These are phyloP conservation scores for Burhinus oedicnemus DNA, from an alignment of 2,113 vertebrate species.

Conservation along the genomic window DNA sequence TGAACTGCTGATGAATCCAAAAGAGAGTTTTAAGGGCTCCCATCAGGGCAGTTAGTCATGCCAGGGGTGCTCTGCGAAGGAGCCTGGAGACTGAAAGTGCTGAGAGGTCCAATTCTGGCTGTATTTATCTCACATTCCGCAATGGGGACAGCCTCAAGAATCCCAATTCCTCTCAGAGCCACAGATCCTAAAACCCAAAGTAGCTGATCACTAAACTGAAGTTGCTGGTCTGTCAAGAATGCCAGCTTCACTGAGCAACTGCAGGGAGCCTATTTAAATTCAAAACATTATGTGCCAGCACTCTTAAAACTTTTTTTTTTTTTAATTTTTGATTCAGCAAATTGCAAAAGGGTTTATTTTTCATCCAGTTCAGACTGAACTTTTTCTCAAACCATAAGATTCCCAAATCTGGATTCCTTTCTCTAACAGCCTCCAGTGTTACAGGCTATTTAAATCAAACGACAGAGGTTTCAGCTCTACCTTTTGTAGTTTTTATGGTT, in stretches of 20 bases:
- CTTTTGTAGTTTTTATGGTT: not conserved
- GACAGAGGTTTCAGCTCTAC: not conserved
- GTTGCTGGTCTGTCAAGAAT: slow-evolving; percentile 48
- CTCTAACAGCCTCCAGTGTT: not conserved
- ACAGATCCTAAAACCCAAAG: not conserved
- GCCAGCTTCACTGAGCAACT: slow-evolving; percentile 20
- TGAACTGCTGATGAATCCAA: not conserved
- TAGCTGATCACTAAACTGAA: slow-evolving; percentile 34
- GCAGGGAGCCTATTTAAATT: slow-evolving; percentile 14
- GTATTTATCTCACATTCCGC: not conserved
- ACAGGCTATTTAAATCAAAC: not conserved
- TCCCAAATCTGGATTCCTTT: not conserved
- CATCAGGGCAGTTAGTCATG: not conserved
- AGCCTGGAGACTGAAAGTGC: not conserved
- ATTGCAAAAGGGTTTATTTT: not conserved
- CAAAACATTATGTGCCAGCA: not conserved
- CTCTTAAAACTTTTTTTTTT: not conserved
- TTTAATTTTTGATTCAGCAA: not conserved
- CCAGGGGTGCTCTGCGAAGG: not conserved
- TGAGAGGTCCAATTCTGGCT: not conserved
- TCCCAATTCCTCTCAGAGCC: not conserved
- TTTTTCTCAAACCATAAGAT: not conserved
- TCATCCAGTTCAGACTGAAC: not conserved
- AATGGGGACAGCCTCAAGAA: not conserved
- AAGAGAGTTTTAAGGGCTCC: not conserved